Base-by-base conservation (phyloP, 2,888 invertebrate species). In the Scaptomyza tumidula region DNA sequence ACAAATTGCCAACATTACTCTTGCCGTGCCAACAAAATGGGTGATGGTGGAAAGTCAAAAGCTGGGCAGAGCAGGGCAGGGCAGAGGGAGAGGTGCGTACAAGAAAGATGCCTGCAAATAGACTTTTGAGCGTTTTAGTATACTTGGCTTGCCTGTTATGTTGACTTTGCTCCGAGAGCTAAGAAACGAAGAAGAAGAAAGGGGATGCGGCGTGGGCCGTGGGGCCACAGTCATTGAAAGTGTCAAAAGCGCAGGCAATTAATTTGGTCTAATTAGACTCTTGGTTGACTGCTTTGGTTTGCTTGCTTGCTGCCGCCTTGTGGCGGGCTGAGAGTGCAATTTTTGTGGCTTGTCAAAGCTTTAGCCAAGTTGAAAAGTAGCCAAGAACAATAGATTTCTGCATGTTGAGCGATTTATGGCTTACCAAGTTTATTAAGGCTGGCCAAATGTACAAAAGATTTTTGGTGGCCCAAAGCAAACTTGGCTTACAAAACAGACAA, bases 201-300 rank as follows among this genome's bases (percentile, higher is more conserved):
- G 14, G 0, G 29, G 27, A 13, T 24, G 41, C 14, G 37, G 9
- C 45, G 4, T 2, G 50, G 31, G 29, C 33, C 41, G 37, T 45
- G 52, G 49, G 70, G 27, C 37, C 6, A 56, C 68, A 74, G 69
- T 73, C 86, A 84, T 84, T 71, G 86, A 72, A 86, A 84, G 83
- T 84, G 83, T 86, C 83, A 84, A 84, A 84, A 84, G 83, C 87
- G 85, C 83, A 86, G 87, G 86, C 83, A 84, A 84, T 84, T 84
- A 86, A 84, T 84, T 84, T 84, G 80, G 78, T 71, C 83, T 84
- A 84, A 84, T 84, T 84, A 84, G 86, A 81, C 86, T 81, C 85
- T 75, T 81, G 81, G 71, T 61, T 86, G 84, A 71, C 80, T 83
- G 78, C 80, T 9, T 39, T 14, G 39, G 39, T 39, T 39, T 39